Percentiles rank a stretch among this genome's conserved stretches.
phyloP scores from a whole-genome alignment of 2,113 vertebrate species.

The Periophthalmodon schlosseri region DNA sequence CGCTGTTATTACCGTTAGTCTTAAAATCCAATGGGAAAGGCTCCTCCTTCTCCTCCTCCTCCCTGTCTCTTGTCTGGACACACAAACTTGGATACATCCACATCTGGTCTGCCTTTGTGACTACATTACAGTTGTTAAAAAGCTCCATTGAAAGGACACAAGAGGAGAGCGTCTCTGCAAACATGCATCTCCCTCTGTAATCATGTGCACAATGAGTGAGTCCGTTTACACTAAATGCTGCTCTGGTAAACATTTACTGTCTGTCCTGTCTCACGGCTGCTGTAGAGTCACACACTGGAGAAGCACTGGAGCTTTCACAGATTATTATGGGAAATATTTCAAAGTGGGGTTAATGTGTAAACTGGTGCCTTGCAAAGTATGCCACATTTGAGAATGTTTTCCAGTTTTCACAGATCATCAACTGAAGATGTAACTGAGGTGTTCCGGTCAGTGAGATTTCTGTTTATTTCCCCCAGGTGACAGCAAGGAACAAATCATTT shows the following conservation, averaged over 20 bases:
- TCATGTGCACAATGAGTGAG: constrained; percentile 65
- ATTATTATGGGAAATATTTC: not conserved
- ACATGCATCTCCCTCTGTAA: constrained; percentile 67
- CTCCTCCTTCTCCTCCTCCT: not conserved
- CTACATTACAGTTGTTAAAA: constrained; percentile 41
- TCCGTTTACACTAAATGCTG: constrained; percentile 56
- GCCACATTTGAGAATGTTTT: not conserved
- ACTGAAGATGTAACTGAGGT: not conserved
- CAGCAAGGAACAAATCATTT: too few relatives aligned
- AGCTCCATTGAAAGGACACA: constrained; percentile 36
- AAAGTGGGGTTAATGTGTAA: not conserved
- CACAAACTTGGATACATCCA: constrained; percentile 15
- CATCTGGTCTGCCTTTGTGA: constrained; percentile 67
- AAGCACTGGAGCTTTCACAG: not conserved
- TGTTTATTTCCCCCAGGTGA: not conserved
- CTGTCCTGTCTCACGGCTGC: constrained; percentile 34
- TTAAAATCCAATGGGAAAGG: constrained; percentile 38
- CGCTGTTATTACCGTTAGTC: constrained; percentile 47
- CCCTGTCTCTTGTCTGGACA: constrained; percentile 1
- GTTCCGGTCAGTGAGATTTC: not conserved
- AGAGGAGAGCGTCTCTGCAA: constrained; percentile 34
- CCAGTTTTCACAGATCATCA: not conserved
- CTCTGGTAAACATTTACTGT: constrained; percentile 55
- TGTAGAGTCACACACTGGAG: constrained; percentile 29
- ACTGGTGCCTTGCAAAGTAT: not conserved